Evolutionary conservation across 2,888 invertebrate species (phyloP).

Genomic region (Agonopterix subpropinquella): DNA sequence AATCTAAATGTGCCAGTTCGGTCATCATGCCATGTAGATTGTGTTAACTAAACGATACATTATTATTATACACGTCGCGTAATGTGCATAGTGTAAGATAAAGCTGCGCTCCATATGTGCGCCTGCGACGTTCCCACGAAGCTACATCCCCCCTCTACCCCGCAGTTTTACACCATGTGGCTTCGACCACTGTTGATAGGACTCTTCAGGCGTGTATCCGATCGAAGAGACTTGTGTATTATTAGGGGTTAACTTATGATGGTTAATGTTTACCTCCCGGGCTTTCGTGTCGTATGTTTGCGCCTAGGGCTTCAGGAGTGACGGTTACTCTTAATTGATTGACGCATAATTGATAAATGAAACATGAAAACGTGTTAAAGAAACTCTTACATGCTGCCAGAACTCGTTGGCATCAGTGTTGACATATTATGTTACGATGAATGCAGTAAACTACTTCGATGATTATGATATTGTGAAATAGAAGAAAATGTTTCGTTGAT

Average conservation of each 20-base stretch:
- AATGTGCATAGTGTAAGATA: slow-evolving; percentile 56
- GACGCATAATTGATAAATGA: slow-evolving; percentile 63
- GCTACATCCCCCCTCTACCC: slow-evolving; percentile 33
- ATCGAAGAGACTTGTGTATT: not conserved
- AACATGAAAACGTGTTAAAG: slow-evolving; percentile 30
- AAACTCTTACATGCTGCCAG: slow-evolving; percentile 19
- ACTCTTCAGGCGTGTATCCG: slow-evolving; percentile 14
- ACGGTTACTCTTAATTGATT: slow-evolving; percentile 57
- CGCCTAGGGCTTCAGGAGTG: slow-evolving; percentile 65
- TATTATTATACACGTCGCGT: slow-evolving; percentile 58
- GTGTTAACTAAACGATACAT: slow-evolving; percentile 51
- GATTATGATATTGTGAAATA: slow-evolving; percentile 3
- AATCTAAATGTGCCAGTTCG: slow-evolving; percentile 42
- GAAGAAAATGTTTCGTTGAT: slow-evolving; percentile 17
- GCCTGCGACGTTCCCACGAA: slow-evolving; percentile 58
- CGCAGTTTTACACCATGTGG: slow-evolving; percentile 51
- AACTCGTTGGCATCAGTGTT: slow-evolving; percentile 4
- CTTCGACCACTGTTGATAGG: slow-evolving; percentile 41
- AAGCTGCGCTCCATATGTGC: slow-evolving; percentile 71
- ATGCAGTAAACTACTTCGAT: too few species aligned
- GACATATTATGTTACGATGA: not conserved
- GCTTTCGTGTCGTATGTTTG: slow-evolving; percentile 39
- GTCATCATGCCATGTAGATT: slow-evolving; percentile 41
- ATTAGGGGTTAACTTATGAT: slow-evolving; percentile 11
- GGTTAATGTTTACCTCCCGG: slow-evolving; percentile 55